These are phyloP conservation scores for Ptilorrhoa leucosticta DNA, from an alignment of 2,113 vertebrate genomes.

Conservation along the genomic window DNA sequence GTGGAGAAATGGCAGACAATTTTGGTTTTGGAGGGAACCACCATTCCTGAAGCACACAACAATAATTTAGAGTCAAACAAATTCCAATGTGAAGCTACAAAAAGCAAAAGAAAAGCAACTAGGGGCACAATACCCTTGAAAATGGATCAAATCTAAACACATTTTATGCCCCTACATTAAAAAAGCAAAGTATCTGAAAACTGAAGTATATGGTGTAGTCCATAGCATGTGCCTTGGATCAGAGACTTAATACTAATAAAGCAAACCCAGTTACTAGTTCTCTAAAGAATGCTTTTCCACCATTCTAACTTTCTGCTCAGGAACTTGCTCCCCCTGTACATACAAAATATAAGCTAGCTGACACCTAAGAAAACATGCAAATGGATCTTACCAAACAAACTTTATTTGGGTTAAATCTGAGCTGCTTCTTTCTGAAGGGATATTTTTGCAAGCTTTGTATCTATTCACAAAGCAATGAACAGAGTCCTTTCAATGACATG, in stretches of 20 bases:
- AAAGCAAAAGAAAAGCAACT: background rate
- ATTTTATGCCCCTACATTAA: background rate
- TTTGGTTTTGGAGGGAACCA: constrained; percentile 97
- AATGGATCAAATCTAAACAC: background rate
- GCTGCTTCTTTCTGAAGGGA: background rate
- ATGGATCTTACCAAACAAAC: background rate
- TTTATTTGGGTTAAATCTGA: background rate
- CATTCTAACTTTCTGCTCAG: background rate
- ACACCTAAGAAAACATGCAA: background rate
- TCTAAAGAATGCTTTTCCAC: background rate
- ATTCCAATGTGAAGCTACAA: background rate
- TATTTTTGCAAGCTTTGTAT: background rate
- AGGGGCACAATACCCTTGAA: background rate
- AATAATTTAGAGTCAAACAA: background rate
- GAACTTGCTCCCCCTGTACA: background rate
- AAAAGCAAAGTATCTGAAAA: background rate
- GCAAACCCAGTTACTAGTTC: background rate
- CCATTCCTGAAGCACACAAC: constrained; percentile 80
- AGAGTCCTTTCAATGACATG: background rate
- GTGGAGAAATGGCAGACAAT: constrained; percentile 97
- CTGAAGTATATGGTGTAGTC: background rate
- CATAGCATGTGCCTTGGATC: background rate
- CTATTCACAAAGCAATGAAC: background rate
- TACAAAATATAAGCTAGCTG: background rate
- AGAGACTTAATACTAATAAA: background rate